These are phyloP conservation scores for Helicoverpa zea DNA, from an alignment of 1,140 invertebrate species.

Conservation along the genomic window DNA sequence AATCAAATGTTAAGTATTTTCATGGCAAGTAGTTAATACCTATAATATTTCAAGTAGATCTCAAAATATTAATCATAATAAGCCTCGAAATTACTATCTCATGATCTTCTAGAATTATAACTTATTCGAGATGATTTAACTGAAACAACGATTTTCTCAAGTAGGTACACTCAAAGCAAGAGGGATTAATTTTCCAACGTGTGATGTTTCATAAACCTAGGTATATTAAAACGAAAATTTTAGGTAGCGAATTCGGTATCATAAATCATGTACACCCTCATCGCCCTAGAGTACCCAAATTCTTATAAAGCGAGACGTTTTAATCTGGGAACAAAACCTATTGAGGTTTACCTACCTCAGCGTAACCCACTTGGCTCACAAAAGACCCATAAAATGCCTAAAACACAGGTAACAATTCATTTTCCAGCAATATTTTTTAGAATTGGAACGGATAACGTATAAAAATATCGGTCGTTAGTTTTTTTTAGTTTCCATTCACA, in stretches of 20 bases:
- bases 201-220: not conserved
- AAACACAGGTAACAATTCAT: not conserved
- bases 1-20: too few relatives aligned
- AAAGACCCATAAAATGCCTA: not conserved
- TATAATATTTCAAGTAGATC: not conserved
- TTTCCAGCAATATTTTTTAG: not conserved
- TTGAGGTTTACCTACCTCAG: not conserved
- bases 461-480: not conserved
- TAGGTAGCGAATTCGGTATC: not conserved
- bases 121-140: not conserved
- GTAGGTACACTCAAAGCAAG: not conserved
- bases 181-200: not conserved
- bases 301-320: conserved; percentile 20
- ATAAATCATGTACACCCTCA: conserved; percentile 32
- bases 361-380: conserved; percentile 28
- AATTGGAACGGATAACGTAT: not conserved
- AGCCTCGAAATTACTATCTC: not conserved
- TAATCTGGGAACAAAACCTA: conserved; percentile 36
- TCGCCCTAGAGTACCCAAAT: not conserved
- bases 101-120: not conserved
- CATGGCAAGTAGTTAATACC: too few relatives aligned
- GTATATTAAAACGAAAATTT: not conserved
- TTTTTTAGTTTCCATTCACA: not conserved
- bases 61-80: not conserved
- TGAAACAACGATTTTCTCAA: not conserved